Evolutionary conservation across 2,888 invertebrate genomes (phyloP), one percentile per base, ranked within the genome.

Genomic region (Agyllia agylla): DNA sequence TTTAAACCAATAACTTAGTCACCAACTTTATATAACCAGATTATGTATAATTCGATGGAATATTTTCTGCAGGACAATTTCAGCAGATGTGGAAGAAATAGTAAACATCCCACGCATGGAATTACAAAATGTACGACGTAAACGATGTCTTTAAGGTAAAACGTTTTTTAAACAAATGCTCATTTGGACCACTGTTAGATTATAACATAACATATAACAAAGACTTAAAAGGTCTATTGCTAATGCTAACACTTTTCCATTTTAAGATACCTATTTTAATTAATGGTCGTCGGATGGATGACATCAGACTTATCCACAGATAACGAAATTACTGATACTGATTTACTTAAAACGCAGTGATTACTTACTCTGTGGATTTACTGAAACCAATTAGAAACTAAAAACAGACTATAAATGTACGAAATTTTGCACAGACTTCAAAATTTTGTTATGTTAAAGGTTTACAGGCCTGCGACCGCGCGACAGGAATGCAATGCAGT

Each of bases 71-170:
- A 85, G 75, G 77, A 77, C 75, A 87, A 90, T 9, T 20, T 78
- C 38, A 83, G 82, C 83, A 87, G 83, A 83, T 87, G 86, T 78
- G 64, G 17, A 83, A 78, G 82, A 83, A 83, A 78, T 87, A 93
- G 95, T 95, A 95, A 95, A 96, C 97, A 96, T 96, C 97, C 97
- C 97, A 97, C 97, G 97, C 97, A 96, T 95, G 94, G 96, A 96
- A 95, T 95, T 95, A 95, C 93, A 95, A 96, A 96, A 75, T 64
- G 77, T 77, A 77, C 24, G 42, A 86, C 86, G 33, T 24, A 49
- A 20, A 42, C 15, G 30, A 9, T 35, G 49, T 35, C 75, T 57
- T 30, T 33, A 33, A 70, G 17, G 33, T 73, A 81, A 35, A 80
- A 73, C 8, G 8, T 27, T 31, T 80, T 49, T 3, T 33, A 57